Evolutionary conservation across 2,888 invertebrate genomes (phyloP).

Genomic region (Metallyticus violacea): DNA sequence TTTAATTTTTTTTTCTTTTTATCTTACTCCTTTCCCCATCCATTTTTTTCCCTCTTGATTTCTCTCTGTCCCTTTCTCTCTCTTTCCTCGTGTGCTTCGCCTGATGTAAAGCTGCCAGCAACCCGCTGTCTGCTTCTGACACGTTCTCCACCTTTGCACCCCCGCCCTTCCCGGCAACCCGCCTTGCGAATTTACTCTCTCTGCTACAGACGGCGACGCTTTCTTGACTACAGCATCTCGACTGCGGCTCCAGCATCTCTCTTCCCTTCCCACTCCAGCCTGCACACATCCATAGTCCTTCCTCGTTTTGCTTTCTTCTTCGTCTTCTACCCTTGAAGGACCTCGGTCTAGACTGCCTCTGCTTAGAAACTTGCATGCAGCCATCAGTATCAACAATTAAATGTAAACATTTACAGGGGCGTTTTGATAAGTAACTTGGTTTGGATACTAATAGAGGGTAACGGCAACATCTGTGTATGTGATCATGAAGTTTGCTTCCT

Average conservation of each 20-base stretch:
- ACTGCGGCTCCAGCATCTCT: background rate
- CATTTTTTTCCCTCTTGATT: background rate
- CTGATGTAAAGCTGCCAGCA: background rate
- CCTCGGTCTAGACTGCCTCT: background rate
- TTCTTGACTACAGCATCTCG: background rate
- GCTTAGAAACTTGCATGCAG: no score
- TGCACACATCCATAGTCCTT: background rate
- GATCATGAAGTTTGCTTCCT: no score
- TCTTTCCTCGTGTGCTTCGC: background rate
- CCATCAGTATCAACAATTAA: no score
- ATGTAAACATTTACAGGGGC: no score
- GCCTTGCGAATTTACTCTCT: background rate
- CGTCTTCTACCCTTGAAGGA: background rate
- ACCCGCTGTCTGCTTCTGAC: background rate
- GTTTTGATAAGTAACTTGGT: no score
- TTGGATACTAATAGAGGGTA: no score
- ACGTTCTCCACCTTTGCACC: background rate
- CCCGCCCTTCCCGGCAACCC: background rate
- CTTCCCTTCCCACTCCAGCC: background rate
- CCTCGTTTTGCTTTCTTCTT: background rate
- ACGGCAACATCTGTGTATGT: no score
- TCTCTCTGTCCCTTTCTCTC: background rate
- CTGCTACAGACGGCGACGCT: conserved; percentile 12
- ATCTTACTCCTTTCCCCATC: no score
- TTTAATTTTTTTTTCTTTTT: no score